A percentile compares a stretch with the other conserved stretches of the same genome.
Evolutionary conservation across 2,113 vertebrate species (phyloP).

Genomic region (Scartelaos histophorus): DNA sequence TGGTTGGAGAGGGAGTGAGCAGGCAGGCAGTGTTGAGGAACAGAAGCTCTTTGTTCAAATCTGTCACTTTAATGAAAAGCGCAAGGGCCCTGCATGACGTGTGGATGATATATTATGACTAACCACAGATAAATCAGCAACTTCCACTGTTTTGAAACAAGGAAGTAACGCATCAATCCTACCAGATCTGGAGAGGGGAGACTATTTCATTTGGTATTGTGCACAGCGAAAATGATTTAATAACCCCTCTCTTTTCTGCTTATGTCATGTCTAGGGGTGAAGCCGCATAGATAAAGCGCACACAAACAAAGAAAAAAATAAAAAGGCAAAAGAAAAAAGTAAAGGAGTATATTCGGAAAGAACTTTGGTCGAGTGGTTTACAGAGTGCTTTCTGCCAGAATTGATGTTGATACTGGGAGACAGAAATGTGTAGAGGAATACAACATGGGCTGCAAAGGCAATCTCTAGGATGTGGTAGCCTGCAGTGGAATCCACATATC

Average conservation of each 20-base stretch:
- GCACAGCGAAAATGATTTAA: constrained; percentile 64
- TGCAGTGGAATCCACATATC: constrained; percentile 49
- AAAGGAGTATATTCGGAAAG: constrained; percentile 34
- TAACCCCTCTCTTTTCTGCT: constrained; percentile 57
- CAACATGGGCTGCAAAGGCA: constrained; percentile 29
- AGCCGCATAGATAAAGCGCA: constrained; percentile 28
- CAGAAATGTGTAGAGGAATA: constrained; percentile 35
- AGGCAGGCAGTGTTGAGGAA: constrained; percentile 45
- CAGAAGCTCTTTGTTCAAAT: constrained; percentile 60
- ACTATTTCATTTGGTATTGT: constrained; percentile 44
- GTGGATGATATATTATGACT: constrained; percentile 67
- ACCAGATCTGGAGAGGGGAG: constrained; percentile 47
- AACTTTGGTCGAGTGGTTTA: constrained; percentile 32
- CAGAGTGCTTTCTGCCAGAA: constrained; percentile 30
- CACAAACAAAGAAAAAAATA: constrained; percentile 51
- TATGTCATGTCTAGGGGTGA: constrained; percentile 60
- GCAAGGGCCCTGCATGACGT: constrained; percentile 52
- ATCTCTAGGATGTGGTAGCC: constrained; percentile 40
- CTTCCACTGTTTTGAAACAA: constrained; percentile 71
- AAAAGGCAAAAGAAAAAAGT: constrained; percentile 54
- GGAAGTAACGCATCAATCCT: constrained; percentile 70
- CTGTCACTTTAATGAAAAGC: constrained; percentile 75
- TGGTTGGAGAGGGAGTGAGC: constrained; percentile 27
- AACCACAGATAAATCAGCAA: constrained; percentile 75
- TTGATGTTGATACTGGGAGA: constrained; percentile 45